Conservation (phyloP, 2,888 invertebrate species). For the Saturnia japonica region DNA sequence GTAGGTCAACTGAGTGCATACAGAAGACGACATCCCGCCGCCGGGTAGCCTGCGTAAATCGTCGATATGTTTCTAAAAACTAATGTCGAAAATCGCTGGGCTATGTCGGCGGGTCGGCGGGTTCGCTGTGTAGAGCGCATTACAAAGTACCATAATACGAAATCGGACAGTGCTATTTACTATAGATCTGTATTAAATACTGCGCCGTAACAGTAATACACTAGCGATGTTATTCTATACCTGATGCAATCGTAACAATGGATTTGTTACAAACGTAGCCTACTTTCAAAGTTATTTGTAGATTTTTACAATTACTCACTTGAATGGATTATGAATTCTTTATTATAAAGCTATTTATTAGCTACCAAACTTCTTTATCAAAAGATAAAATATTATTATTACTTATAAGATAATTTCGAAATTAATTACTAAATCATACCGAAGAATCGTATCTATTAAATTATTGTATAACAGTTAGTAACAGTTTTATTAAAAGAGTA, state of each 20-base stretch:
- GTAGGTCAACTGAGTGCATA: too few species aligned
- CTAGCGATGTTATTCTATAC: not conserved
- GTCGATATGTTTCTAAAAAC: too few species aligned
- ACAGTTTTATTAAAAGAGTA: not conserved
- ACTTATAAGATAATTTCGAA: not conserved
- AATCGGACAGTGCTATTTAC: not conserved
- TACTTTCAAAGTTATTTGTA: not conserved
- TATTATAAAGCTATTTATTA: not conserved
- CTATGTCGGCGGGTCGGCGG: too few species aligned
- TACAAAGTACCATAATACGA: not conserved
- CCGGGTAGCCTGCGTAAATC: too few species aligned
- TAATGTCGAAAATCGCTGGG: too few species aligned
- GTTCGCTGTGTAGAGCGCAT: too few species aligned
- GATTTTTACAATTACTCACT: not conserved
- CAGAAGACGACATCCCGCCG: too few species aligned
- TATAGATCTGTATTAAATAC: not conserved
- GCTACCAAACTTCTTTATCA: not conserved
- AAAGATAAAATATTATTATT: not conserved
- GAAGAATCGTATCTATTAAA: not conserved
- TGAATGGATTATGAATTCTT: not conserved
- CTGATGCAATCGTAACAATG: not conserved
- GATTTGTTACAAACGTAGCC: constrained; percentile 1
- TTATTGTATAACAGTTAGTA: not conserved
- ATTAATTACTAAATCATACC: not conserved
- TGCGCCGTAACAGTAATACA: not conserved